Percentiles rank a stretch among this genome's conserved stretches.
Evolutionary conservation across 1,140 invertebrate species (phyloP).

Genomic region (Ceratoteleas bidentatus): DNA sequence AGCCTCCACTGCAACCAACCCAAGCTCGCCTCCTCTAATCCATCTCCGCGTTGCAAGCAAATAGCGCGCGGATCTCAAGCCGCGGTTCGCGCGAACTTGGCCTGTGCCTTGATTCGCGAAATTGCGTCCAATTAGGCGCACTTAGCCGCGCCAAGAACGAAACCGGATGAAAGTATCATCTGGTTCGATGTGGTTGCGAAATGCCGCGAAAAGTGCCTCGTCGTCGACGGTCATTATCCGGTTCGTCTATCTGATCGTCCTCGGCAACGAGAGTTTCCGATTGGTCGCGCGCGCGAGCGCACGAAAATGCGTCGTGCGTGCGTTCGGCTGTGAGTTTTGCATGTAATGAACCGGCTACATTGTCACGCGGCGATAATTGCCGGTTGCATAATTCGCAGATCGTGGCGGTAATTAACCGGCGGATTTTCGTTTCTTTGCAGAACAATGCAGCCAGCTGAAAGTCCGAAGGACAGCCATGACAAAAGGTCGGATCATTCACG

Average conservation of each 20-base stretch:
- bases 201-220: slow-evolving; percentile 48
- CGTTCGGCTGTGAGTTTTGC: neutral
- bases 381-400: slow-evolving; percentile 7
- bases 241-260: slow-evolving; percentile 36
- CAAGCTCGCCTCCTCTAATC: too few relatives aligned
- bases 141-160: slow-evolving; percentile 7
- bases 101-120: neutral
- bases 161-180: slow-evolving; percentile 31
- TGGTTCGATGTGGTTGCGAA: slow-evolving; percentile 14
- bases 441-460: slow-evolving; percentile 24
- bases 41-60: too few relatives aligned
- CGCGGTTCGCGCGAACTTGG: neutral
- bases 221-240: slow-evolving; percentile 36
- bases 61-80: too few relatives aligned
- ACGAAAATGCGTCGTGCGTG: neutral
- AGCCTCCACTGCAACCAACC: too few relatives aligned
- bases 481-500: slow-evolving; percentile 28
- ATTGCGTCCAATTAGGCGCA: slow-evolving; percentile 17
- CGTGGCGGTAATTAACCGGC: neutral
- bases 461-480: slow-evolving; percentile 22
- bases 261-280: slow-evolving; percentile 53
- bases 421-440: slow-evolving; percentile 15
- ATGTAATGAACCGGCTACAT: slow-evolving; percentile 8
- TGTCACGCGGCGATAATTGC: slow-evolving; percentile 1
- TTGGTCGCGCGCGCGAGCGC: slow-evolving; percentile 25